A percentile compares a stretch with the other conserved stretches of the same genome.
Conservation (phyloP, 2,797 vertebrate genomes). For the Kryptopterus vitreolus region DNA sequence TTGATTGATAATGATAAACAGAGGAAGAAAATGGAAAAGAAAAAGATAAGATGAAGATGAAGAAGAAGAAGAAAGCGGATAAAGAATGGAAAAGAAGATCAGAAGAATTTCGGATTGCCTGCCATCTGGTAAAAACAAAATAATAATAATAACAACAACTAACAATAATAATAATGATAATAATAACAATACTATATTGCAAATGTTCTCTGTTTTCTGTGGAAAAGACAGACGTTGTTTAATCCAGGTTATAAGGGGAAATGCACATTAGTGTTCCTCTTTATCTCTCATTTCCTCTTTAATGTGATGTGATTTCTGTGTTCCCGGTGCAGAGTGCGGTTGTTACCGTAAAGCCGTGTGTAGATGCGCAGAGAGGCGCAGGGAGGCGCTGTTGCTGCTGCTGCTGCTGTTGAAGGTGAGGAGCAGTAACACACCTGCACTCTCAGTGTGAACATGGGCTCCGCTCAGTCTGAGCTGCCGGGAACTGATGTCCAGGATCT, state of each 20-base stretch:
- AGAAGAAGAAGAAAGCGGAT: too few species aligned
- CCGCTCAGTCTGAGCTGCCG: conserved; percentile 4
- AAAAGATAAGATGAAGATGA: background rate
- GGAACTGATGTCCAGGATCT: background rate
- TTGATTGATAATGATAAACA: background rate
- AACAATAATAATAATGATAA: too few species aligned
- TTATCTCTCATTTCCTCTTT: too few species aligned
- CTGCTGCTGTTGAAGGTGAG: background rate
- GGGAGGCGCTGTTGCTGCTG: too few species aligned
- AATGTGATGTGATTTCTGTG: too few species aligned
- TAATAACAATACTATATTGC: too few species aligned
- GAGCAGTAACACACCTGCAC: background rate
- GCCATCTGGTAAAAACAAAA: too few species aligned
- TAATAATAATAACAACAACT: too few species aligned
- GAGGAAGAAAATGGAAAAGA: background rate
- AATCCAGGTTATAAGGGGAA: background rate
- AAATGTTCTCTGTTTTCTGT: too few species aligned
- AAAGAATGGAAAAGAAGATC: too few species aligned
- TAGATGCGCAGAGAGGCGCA: background rate
- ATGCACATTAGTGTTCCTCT: background rate
- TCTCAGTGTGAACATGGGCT: conserved; percentile 4
- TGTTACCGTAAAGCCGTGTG: background rate
- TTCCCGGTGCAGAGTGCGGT: background rate
- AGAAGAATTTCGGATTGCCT: too few species aligned
- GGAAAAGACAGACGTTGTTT: too few species aligned